Evolutionary conservation across 2,113 vertebrate species (phyloP).

Genomic region (Argyrosomus japonicus): DNA sequence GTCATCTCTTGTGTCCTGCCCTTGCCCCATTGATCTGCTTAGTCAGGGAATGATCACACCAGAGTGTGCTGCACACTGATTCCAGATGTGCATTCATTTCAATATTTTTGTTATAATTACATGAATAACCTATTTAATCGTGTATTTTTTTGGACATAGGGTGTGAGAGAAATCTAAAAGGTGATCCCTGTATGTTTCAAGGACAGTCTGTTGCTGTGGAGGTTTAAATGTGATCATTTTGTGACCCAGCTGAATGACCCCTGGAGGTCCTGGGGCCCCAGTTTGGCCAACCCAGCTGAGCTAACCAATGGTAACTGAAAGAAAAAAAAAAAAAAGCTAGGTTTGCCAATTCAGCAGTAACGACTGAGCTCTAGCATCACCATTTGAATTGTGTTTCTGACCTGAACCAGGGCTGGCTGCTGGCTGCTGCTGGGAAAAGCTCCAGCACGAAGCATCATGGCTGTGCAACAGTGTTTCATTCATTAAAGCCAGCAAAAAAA

Average conservation of each 20-base stretch:
- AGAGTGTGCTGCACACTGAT: constrained; percentile 10
- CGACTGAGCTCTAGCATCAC: background rate
- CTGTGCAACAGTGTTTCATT: constrained; percentile 31
- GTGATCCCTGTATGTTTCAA: background rate
- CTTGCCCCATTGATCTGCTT: constrained; percentile 77
- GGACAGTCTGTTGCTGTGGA: background rate
- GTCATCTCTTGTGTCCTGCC: constrained; percentile 50
- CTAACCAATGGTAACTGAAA: background rate
- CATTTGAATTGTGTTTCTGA: background rate
- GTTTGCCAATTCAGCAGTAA: constrained; percentile 2
- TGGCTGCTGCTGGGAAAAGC: constrained; percentile 8
- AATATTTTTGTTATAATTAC: background rate
- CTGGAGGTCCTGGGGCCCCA: background rate
- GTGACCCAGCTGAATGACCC: constrained; percentile 32
- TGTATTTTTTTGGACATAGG: background rate
- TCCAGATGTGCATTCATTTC: constrained; percentile 24
- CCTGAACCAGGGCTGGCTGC: background rate
- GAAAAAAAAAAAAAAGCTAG: background rate
- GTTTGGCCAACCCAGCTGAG: background rate
- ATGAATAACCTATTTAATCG: background rate
- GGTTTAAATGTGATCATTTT: background rate
- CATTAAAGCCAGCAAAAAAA: background rate
- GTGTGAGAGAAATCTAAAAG: background rate
- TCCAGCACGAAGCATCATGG: constrained; percentile 33
- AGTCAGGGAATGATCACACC: constrained; percentile 55